Conservation (phyloP, 2,888 invertebrate species). For the Pachycephus smyrnensis region DNA sequence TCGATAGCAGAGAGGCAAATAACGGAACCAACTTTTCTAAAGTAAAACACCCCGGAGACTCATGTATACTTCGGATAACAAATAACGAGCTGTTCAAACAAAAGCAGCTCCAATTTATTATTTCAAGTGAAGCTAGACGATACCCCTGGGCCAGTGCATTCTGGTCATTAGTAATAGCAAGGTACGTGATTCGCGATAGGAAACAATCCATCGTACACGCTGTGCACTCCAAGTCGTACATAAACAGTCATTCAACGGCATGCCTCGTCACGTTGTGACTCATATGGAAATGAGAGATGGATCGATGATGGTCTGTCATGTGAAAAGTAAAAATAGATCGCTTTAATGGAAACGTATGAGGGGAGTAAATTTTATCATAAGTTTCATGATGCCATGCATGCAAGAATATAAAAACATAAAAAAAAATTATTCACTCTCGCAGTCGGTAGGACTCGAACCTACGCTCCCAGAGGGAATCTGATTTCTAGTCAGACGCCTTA, state of each 20-base stretch:
- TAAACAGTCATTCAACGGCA: neutral
- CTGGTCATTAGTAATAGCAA: slow-evolving; percentile 21
- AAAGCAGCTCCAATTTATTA: slow-evolving; percentile 1
- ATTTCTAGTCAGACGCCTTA: slow-evolving; percentile 92
- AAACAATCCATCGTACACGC: slow-evolving; percentile 11
- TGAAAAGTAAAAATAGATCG: neutral
- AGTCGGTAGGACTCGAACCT: slow-evolving; percentile 92
- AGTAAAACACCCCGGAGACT: neutral
- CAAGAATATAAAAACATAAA: neutral
- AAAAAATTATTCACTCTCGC: slow-evolving; percentile 65
- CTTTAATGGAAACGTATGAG: no score
- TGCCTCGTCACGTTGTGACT: neutral
- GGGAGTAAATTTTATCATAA: neutral
- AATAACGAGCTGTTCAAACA: slow-evolving; percentile 4
- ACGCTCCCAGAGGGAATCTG: slow-evolving; percentile 92
- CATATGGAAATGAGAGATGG: neutral
- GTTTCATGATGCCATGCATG: neutral
- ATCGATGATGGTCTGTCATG: neutral
- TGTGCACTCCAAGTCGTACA: neutral
- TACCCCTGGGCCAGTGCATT: slow-evolving; percentile 10
- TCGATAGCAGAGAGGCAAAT: neutral
- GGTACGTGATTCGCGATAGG: slow-evolving; percentile 19
- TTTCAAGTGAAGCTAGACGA: neutral
- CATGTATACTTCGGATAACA: neutral
- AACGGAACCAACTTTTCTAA: neutral